Evolutionary conservation across 1,140 invertebrate species (phyloP), one percentile per base, ranked within the genome.

Genomic region (Ptiloglossa arizonensis): DNA sequence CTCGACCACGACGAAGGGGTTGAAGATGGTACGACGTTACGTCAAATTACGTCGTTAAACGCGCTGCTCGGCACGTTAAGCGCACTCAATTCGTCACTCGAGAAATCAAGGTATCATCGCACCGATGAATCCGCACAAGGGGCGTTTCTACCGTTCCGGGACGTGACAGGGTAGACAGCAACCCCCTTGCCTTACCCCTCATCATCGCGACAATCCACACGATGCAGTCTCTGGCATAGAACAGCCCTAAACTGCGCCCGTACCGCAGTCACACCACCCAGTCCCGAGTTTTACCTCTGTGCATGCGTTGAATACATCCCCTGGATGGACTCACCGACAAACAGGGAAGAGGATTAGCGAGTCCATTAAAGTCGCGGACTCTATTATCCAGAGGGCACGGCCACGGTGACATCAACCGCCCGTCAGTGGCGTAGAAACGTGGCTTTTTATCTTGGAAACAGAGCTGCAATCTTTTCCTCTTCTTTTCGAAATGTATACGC

Each of bases 321-420:
- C 24, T 48, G 85, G 56, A 87, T 89, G 83, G 85, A 87, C 89
- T 90, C 89, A 88, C 86, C 87, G 87, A 75, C 91, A 92, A 92
- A 92, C 91, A 89, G 90, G 81, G 86, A 91, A 92, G 91, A 92
- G 92, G 92, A 93, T 93, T 93, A 93, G 89, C 90, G 89, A 93
- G 92, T 93, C 92, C 92, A 93, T 93, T 93, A 93, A 93, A 93
- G 91, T 93, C 92, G 92, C 91, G 91, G 89, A 92, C 91, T 93
- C 91, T 92, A 92, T 93, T 93, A 93, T 92, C 89, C 87, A 77
- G 77, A 83, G 90, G 87, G 88, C 88, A 89, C 81, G 69, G 82
- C 85, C 81, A 90, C 82, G 86, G 86, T 92, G 91, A 92, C 92
- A 92, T 92, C 89, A 91, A 92, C 89, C 87, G 91, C 83, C 82